Evolutionary conservation across 2,113 vertebrate species (phyloP).

Genomic region (crab-eating macaque (Macaca fascicularis)): T2T-MFA8v1.1 NC_088386.1:79136001-79136500

Average conservation of each 20-base stretch:
- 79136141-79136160: conserved; percentile 15
- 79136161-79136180: conserved; percentile 9
- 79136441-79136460: conserved; percentile 43
- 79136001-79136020: conserved; percentile 64
- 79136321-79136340: conserved; percentile 31
- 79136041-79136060: conserved; percentile 68
- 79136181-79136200: conserved; percentile 18
- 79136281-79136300: conserved; percentile 21
- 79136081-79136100: conserved; percentile 58
- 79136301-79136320: conserved; percentile 30
- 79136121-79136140: conserved; percentile 67
- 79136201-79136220: neutral
- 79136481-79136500: conserved; percentile 12
- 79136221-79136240: conserved; percentile 48
- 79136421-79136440: conserved; percentile 31
- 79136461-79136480: neutral
- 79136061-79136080: conserved; percentile 57
- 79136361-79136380: conserved; percentile 32
- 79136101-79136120: conserved; percentile 39
- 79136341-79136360: neutral
- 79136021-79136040: conserved; percentile 68
- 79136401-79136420: conserved; percentile 43
- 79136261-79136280: conserved; percentile 22
- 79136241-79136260: conserved; percentile 41
- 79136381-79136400: neutral